Base-by-base conservation (phyloP, 1,140 invertebrate species). In the Philaenus spumarius region DNA sequence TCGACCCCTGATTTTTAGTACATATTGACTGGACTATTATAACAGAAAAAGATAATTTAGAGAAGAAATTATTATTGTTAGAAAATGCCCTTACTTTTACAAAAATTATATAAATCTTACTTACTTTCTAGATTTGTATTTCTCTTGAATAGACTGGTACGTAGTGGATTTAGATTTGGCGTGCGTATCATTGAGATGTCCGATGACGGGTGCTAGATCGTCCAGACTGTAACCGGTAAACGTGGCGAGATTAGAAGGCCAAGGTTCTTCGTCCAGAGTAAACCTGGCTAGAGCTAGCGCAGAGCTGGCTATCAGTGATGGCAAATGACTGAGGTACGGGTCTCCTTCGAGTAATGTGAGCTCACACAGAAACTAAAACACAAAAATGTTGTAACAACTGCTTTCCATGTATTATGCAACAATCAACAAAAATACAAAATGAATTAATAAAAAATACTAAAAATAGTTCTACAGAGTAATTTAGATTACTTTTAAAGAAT, bases 301-400 rank as follows among this genome's bases (percentile, higher is more conserved):
- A 45, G 87, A 80, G 14, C 90, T 83, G 15, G 91, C 91, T 54
- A 96, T 82, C 26, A 87, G 68, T 30, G 93, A 96, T n/a, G 93
- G 90, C 55, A 86, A 72, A 73, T 80, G 93, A 60, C 85, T 79
- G 46, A 95, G 76, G 71, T 86, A 97, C 0, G 86, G 84, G 62
- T 95, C 90, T 7, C 83, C 85, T 68, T 96, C 91, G 61, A 97
- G 71, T 58, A 97, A 74, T 2, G 90, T 84, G 61, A 96, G 69
- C 74, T 97, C 93, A 54, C 85, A 82, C 43, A 96, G 77, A 69
- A 89, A 96, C 90, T 95, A 71, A 19, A 77, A 76, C 65, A 64
- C 40, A 60, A 64, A 69, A 65, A 55, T 15, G 6, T 20, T 51
- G 24, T 20, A 14, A 51, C 12, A 51, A 20, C 6, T 51, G n/a